phyloP scores from a whole-genome alignment of 2,797 vertebrate species.

The Leptatherina wallacei region DNA sequence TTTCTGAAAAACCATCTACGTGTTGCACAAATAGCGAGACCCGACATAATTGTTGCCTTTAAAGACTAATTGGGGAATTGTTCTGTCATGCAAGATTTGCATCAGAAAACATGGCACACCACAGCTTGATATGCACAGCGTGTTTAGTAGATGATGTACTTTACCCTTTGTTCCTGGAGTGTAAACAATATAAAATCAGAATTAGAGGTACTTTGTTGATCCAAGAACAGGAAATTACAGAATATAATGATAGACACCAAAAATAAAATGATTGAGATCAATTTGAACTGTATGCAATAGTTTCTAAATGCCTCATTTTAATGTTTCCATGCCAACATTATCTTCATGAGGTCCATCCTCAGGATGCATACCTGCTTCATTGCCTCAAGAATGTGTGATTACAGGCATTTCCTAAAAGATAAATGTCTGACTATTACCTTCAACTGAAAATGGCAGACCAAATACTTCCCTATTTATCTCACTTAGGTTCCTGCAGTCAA shows the following conservation, averaged over 20 bases:
- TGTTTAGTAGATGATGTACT: background rate
- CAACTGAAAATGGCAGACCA: conserved; percentile 66
- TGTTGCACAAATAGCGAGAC: background rate
- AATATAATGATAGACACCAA: background rate
- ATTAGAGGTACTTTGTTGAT: too few species aligned
- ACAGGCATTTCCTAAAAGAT: conserved; percentile 60
- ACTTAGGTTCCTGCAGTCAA: conserved; percentile 76
- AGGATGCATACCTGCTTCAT: conserved; percentile 55
- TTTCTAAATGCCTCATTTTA: background rate
- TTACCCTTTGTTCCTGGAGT: background rate
- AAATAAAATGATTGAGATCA: background rate
- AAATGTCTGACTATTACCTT: conserved; percentile 73
- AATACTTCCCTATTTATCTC: conserved; percentile 81
- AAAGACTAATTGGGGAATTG: background rate
- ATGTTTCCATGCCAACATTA: conserved; percentile 30
- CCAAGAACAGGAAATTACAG: too few species aligned
- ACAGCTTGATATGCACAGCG: background rate
- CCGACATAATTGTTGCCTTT: background rate
- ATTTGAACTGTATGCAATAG: background rate
- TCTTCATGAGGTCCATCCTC: conserved; percentile 49
- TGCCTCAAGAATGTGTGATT: conserved; percentile 53
- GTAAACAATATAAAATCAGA: background rate
- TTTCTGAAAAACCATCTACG: background rate
- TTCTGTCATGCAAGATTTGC: background rate
- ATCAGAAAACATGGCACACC: background rate